phyloP scores from a whole-genome alignment of 2,113 vertebrate genomes.

The Climacteris rufus region DNA sequence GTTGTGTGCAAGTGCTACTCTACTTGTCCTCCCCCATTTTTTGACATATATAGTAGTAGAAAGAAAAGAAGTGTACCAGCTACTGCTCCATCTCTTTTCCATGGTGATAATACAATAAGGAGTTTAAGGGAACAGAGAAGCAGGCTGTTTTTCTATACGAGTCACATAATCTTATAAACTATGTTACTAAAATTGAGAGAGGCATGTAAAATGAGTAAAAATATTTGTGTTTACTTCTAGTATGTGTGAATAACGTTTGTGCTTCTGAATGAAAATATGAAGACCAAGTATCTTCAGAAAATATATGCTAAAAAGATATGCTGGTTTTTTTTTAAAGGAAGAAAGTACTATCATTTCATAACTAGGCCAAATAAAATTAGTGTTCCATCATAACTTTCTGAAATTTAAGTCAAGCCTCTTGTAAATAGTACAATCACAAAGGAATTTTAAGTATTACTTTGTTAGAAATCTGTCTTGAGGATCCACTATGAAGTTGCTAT shows the following conservation, averaged over 20 bases:
- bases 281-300: background rate
- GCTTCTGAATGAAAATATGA: background rate
- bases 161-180: background rate
- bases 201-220: background rate
- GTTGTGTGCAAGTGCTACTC: background rate
- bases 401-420: conserved; percentile 1
- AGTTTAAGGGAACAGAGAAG: background rate
- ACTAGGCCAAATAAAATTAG: background rate
- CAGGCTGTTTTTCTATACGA: background rate
- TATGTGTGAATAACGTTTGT: background rate
- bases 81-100: background rate
- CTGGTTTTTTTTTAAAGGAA: background rate
- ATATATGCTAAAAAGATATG: background rate
- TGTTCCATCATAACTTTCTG: conserved; percentile 16
- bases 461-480: background rate
- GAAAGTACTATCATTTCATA: background rate
- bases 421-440: background rate
- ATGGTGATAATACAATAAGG: background rate
- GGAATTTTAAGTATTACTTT: background rate
- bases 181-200: background rate
- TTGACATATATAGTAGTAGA: background rate
- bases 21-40: background rate
- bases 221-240: background rate
- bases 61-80: background rate
- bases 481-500: background rate